Conservation (phyloP, 1,140 invertebrate species). For the Drosophila ficusphila region DNA sequence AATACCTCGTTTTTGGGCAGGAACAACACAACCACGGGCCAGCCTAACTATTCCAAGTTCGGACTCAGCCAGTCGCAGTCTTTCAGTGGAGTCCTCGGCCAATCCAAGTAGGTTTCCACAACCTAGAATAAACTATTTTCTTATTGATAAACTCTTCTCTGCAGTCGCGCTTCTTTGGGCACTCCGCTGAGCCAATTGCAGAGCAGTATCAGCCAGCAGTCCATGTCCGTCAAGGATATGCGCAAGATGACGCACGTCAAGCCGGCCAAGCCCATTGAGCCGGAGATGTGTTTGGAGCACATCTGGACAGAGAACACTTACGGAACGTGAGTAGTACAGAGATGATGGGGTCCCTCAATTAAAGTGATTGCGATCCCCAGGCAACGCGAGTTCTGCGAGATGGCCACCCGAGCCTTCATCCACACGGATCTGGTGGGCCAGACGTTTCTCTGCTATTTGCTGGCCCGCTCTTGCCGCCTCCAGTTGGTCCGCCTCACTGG, state of each 20-base stretch:
- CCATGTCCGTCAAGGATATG: conserved; percentile 76
- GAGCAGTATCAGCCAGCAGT: conserved; percentile 67
- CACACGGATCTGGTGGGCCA: conserved; percentile 93
- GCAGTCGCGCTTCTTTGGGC: conserved; percentile 60
- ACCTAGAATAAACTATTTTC: no score
- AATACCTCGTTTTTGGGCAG: conserved; percentile 44
- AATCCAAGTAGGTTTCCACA: conserved; percentile 60
- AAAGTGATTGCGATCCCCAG: conserved; percentile 23
- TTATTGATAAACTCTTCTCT: neutral
- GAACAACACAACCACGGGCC: conserved; percentile 19
- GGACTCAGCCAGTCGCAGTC: conserved; percentile 73
- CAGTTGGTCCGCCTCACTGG: conserved; percentile 91
- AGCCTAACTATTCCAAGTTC: conserved; percentile 57
- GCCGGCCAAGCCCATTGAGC: conserved; percentile 90
- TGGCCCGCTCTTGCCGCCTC: conserved; percentile 88
- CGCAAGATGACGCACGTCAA: conserved; percentile 70
- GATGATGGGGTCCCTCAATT: no score
- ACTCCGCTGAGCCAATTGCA: conserved; percentile 75
- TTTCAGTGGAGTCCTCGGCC: conserved; percentile 66
- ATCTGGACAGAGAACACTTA: conserved; percentile 92
- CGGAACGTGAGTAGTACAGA: conserved; percentile 68
- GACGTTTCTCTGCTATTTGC: conserved; percentile 92
- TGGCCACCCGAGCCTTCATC: conserved; percentile 92
- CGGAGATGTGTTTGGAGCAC: conserved; percentile 94
- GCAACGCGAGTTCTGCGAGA: conserved; percentile 81